Conservation (phyloP, 1,140 invertebrate species). For the Oryzaephilus surinamensis region DNA sequence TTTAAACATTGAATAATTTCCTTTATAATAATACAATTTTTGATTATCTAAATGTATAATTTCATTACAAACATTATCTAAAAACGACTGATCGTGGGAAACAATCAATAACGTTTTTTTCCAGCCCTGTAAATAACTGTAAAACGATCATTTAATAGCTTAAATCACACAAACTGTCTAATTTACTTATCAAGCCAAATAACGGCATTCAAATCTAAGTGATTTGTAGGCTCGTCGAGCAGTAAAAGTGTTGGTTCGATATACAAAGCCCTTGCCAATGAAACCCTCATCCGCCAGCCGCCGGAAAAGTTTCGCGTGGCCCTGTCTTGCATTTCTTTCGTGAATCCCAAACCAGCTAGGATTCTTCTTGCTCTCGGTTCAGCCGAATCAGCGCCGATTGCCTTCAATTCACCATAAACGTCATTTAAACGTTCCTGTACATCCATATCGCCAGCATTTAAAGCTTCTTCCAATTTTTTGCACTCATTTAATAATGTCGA, state of each 20-base stretch:
- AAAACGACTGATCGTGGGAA: slow-evolving; percentile 98
- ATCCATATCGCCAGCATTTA: slow-evolving; percentile 54
- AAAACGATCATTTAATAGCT: slow-evolving; percentile 14
- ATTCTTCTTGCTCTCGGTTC: slow-evolving; percentile 91
- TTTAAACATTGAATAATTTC: slow-evolving; percentile 98
- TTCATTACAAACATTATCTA: slow-evolving; percentile 98
- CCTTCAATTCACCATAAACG: slow-evolving; percentile 90
- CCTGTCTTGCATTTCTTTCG: slow-evolving; percentile 84
- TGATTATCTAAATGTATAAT: slow-evolving; percentile 94
- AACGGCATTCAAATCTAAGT: slow-evolving; percentile 93
- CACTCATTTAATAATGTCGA: slow-evolving; percentile 71
- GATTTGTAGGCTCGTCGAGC: slow-evolving; percentile 94
- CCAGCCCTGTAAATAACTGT: slow-evolving; percentile 89
- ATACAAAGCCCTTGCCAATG: slow-evolving; percentile 79
- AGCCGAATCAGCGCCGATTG: slow-evolving; percentile 93
- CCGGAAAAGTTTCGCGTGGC: slow-evolving; percentile 95
- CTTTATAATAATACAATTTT: slow-evolving; percentile 95
- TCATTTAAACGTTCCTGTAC: slow-evolving; percentile 76
- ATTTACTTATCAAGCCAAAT: slow-evolving; percentile 97
- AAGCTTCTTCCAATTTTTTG: slow-evolving; percentile 72
- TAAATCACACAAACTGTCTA: neutral
- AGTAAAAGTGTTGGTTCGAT: slow-evolving; percentile 90
- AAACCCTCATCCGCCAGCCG: slow-evolving; percentile 98
- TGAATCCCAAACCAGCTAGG: slow-evolving; percentile 94
- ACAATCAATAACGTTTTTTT: slow-evolving; percentile 96